These are phyloP conservation scores for Acromyrmex heyeri DNA, from an alignment of 1,140 invertebrate genomes.

Conservation along the genomic window DNA sequence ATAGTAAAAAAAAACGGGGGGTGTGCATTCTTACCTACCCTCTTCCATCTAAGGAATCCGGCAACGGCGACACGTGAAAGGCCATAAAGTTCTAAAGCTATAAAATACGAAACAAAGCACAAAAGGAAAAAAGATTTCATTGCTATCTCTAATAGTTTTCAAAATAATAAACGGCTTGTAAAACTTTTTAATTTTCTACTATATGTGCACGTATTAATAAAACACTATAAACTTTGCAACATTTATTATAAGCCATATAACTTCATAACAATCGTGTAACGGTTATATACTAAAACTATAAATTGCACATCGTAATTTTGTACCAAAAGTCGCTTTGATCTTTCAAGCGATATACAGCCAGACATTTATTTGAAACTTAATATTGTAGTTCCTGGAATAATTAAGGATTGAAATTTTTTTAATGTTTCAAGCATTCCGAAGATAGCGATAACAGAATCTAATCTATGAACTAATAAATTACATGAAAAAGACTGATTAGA, in stretches of 20 bases:
- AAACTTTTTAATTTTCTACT: not conserved
- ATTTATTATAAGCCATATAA: conserved; percentile 2
- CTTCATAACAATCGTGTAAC: not conserved
- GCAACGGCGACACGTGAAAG: not conserved
- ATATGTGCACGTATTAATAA: not conserved
- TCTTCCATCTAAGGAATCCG: not conserved
- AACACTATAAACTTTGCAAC: not conserved
- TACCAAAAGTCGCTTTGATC: not conserved
- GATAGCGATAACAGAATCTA: not conserved
- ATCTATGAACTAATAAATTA: not conserved
- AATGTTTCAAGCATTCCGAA: not conserved
- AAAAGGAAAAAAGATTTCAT: not conserved
- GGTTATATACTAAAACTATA: not conserved
- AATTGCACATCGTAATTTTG: not conserved
- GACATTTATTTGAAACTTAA: not conserved
- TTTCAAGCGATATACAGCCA: not conserved
- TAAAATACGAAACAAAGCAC: not conserved
- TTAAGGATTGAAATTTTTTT: not conserved
- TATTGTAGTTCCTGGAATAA: not conserved
- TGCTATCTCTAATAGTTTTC: not conserved
- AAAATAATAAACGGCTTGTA: not conserved
- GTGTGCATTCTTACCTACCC: not conserved
- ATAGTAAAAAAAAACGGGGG: not conserved
- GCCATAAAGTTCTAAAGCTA: not conserved
- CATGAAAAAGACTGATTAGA: not conserved